Evolutionary conservation across 2,888 invertebrate species (phyloP).

Genomic region (Zeuzera pyrina): DNA sequence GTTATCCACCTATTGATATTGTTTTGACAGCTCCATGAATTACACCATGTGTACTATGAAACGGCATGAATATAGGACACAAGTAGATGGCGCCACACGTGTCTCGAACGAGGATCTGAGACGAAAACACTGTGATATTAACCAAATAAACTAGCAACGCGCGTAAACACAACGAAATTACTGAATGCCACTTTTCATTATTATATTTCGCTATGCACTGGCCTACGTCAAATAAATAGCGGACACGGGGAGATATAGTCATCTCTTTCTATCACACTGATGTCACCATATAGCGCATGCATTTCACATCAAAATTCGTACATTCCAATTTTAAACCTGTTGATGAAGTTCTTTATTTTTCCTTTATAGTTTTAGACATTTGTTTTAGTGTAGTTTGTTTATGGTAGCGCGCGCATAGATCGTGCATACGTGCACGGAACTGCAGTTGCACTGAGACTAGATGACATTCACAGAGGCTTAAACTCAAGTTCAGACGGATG

Average conservation of each 20-base stretch:
- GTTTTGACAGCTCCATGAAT: constrained; percentile 55
- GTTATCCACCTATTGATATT: constrained; percentile 15
- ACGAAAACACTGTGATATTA: constrained; percentile 34
- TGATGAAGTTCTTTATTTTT: constrained; percentile 30
- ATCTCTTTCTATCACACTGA: constrained; percentile 51
- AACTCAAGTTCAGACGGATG: constrained; percentile 63
- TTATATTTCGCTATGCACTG: constrained; percentile 68
- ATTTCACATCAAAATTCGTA: constrained; percentile 48
- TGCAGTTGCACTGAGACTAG: constrained; percentile 61
- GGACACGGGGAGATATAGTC: constrained; percentile 35
- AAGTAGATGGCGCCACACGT: constrained; percentile 49
- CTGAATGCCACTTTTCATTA: constrained; percentile 71
- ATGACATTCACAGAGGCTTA: constrained; percentile 65
- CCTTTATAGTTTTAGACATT: constrained; percentile 22
- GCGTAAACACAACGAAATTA: constrained; percentile 71
- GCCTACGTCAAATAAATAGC: constrained; percentile 61
- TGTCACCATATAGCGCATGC: constrained; percentile 24
- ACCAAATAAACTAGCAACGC: constrained; percentile 67
- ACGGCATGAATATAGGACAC: constrained; percentile 28
- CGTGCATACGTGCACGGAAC: constrained; percentile 54
- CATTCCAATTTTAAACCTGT: constrained; percentile 39
- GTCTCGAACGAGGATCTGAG: constrained; percentile 19
- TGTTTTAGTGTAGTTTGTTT: constrained; percentile 6
- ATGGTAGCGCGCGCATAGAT: constrained; percentile 21
- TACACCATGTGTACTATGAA: constrained; percentile 35